Evolutionary conservation across 1,140 invertebrate genomes (phyloP).

Genomic region (Drosophila murphyi): DNA sequence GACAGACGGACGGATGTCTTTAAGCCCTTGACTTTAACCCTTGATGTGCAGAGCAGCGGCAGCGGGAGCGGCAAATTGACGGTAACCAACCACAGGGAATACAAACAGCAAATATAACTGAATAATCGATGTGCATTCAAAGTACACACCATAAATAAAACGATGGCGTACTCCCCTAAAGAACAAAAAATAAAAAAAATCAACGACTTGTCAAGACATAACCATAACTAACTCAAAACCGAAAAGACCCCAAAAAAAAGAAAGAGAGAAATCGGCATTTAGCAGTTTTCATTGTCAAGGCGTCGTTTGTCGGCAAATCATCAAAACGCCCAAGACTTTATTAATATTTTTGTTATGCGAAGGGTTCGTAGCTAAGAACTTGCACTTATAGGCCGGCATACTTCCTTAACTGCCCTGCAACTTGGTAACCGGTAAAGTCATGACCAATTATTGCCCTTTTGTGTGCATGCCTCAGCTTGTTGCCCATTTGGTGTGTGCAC

Average conservation of each 20-base stretch:
- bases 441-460: conserved; percentile 78
- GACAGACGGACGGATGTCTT: conserved; percentile 42
- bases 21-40: conserved; percentile 80
- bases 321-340: conserved; percentile 73
- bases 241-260: conserved; percentile 28
- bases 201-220: conserved; percentile 50
- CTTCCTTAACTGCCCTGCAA: conserved; percentile 19
- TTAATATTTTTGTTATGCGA: conserved; percentile 64
- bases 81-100: conserved; percentile 45
- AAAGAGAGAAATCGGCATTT: conserved; percentile 58
- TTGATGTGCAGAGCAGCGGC: conserved; percentile 19
- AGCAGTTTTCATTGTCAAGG: conserved; percentile 80
- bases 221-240: conserved; percentile 52
- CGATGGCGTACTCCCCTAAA: conserved; percentile 11
- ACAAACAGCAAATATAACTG: conserved; percentile 35
- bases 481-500: conserved; percentile 54
- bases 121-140: conserved; percentile 61
- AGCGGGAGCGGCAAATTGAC: conserved; percentile 2
- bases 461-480: conserved; percentile 15
- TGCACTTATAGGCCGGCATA: conserved; percentile 18
- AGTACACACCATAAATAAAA: conserved; percentile 76
- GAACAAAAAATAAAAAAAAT: conserved; percentile 9
- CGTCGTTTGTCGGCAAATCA: conserved; percentile 69
- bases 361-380: conserved; percentile 37
- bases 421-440: conserved; percentile 78